A percentile compares a stretch with the other conserved stretches of the same genome.
Evolutionary conservation across 2,888 invertebrate genomes (phyloP).

Genomic region (Blastobasis lacticolella): DNA sequence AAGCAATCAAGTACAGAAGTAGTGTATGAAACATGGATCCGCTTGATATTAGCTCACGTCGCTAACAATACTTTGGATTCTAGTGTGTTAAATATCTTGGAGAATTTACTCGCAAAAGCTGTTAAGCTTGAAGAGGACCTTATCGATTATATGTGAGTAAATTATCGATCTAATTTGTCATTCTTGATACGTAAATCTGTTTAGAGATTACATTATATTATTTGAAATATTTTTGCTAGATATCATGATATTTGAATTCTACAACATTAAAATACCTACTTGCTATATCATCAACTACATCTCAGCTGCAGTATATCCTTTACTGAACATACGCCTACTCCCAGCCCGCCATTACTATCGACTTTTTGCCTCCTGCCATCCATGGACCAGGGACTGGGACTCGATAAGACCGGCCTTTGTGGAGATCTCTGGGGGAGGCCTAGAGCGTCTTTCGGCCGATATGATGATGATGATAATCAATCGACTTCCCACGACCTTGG

Average conservation of each 20-base stretch:
- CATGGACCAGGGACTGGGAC: background rate
- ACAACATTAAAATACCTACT: too few relatives aligned
- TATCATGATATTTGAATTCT: too few relatives aligned
- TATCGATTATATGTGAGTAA: conserved; percentile 39
- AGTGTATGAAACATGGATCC: conserved; percentile 28
- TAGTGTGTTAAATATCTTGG: conserved; percentile 30
- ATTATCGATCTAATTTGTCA: too few relatives aligned
- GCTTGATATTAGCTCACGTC: conserved; percentile 24
- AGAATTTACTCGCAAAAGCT: conserved; percentile 34
- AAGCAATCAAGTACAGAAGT: conserved; percentile 13
- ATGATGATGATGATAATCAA: background rate
- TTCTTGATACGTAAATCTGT: too few relatives aligned
- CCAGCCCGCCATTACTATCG: too few relatives aligned
- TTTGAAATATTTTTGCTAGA: too few relatives aligned
- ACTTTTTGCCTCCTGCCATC: too few relatives aligned
- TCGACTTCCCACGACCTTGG: background rate
- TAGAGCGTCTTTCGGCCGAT: background rate
- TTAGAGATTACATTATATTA: too few relatives aligned
- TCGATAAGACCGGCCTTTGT: background rate
- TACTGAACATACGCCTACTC: too few relatives aligned
- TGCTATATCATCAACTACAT: too few relatives aligned
- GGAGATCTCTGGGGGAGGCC: background rate
- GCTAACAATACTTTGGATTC: conserved; percentile 15
- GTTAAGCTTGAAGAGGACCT: conserved; percentile 27
- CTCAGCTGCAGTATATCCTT: too few relatives aligned